Evolutionary conservation across 1,140 invertebrate genomes (phyloP), one percentile per base, ranked within the genome.

Genomic region (Nilaparvata lugens): DNA sequence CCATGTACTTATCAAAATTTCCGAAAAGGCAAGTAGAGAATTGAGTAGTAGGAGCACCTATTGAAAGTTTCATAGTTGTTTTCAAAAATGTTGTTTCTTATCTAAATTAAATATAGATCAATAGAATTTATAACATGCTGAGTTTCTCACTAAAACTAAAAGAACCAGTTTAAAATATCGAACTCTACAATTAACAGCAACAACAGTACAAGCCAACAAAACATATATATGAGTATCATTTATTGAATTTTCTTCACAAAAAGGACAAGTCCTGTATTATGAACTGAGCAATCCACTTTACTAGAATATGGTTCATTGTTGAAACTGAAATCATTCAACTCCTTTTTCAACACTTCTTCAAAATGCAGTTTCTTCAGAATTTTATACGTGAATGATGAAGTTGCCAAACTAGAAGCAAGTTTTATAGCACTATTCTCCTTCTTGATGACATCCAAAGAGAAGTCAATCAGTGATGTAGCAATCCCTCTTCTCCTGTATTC

Each of bases 221-320:
- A n/a, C n/a, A n/a, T n/a, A n/a, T n/a, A n/a, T n/a, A n/a, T n/a
- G n/a, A n/a, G n/a, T n/a, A n/a, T n/a, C n/a, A n/a, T 19, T 16
- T 19, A 48, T 48, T 48, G 21, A 2, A 48, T 23, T 48, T 48
- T 23, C 11, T 48, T 48, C 13, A 23, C 18, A 21, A 35, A 16
- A n/a, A n/a, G 51, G 25, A n/a, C 31, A 56, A 52, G 18, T 55
- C 31, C n/a, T 51, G n/a, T 18, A 21, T 19, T 31, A 19, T 43
- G 18, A 3, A 57, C 16, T n/a, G 14, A 9, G 25, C 13, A 48
- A 24, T 48, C 19, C 43, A 25, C 28, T 58, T 58, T 43, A 23
- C 16, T n/a, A 60, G 42, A 55, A 45, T 35, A 60, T 42, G 40
- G 38, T 60, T 72, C 73, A 71, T 70, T 69, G 56, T 65, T 58